phyloP scores from a whole-genome alignment of 2,113 vertebrate species.

The Oncorhynchus keta region DNA sequence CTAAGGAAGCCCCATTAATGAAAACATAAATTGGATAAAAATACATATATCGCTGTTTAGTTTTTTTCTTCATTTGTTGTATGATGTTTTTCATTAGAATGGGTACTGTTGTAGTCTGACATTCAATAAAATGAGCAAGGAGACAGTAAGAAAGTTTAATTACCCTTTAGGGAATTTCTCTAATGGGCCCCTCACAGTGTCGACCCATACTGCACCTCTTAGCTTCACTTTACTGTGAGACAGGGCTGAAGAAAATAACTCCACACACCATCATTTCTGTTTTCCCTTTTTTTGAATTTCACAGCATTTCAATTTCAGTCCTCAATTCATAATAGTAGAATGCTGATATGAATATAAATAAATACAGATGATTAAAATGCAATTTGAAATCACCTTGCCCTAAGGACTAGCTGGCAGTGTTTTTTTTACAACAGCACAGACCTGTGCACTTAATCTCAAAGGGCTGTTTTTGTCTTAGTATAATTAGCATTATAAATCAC shows the following conservation, averaged over 20 bases:
- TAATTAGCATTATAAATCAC: conserved; percentile 28
- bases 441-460: conserved; percentile 17
- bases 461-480: conserved; percentile 20
- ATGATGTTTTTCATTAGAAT: too few species aligned
- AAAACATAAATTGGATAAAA: background rate
- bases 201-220: background rate
- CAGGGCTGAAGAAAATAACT: background rate
- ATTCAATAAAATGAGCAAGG: background rate
- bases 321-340: background rate
- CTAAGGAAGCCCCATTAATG: background rate
- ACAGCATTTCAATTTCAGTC: too few species aligned
- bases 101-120: background rate
- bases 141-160: background rate
- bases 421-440: background rate
- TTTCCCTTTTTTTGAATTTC: background rate
- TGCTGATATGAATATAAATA: background rate
- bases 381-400: background rate
- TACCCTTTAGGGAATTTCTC: background rate
- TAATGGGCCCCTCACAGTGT: background rate
- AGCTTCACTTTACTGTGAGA: background rate
- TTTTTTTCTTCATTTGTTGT: too few species aligned
- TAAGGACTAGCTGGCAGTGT: background rate
- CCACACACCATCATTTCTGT: background rate
- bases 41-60: too few species aligned
- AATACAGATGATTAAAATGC: background rate